phyloP scores from a whole-genome alignment of 1,140 invertebrate genomes.

The Brachystomella parvula region DNA sequence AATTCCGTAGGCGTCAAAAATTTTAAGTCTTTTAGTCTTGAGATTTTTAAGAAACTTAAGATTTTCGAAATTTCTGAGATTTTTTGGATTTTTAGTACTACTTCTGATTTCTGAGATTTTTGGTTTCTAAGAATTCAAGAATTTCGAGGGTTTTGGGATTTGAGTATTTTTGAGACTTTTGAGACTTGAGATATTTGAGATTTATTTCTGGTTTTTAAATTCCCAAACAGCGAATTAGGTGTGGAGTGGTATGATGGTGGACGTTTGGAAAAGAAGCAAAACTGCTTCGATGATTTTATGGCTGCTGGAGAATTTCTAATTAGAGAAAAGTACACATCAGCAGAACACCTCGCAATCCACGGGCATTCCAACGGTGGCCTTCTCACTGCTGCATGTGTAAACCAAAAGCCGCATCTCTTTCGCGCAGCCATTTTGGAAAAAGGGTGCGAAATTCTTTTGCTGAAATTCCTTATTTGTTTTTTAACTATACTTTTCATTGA shows the following conservation, averaged over 20 bases:
- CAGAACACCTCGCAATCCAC: constrained; percentile 51
- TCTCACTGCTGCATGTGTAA: constrained; percentile 53
- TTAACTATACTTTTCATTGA: too few species aligned
- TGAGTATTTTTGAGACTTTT: constrained; percentile 14
- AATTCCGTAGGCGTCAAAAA: too few species aligned
- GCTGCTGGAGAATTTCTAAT: constrained; percentile 54
- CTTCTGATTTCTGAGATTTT: too few species aligned
- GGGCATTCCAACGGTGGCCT: constrained; percentile 61
- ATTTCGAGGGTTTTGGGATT: too few species aligned
- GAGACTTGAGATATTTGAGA: not conserved
- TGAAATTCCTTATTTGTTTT: too few species aligned
- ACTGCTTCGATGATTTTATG: constrained; percentile 58
- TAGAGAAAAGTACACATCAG: constrained; percentile 49
- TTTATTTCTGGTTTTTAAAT: constrained; percentile 36
- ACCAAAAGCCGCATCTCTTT: constrained; percentile 58
- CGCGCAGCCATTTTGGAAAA: constrained; percentile 51
- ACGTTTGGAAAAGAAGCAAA: constrained; percentile 53
- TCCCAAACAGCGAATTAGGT: constrained; percentile 60
- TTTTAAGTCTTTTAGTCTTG: too few species aligned
- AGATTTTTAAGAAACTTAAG: too few species aligned
- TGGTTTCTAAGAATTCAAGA: too few species aligned
- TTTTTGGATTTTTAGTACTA: too few species aligned
- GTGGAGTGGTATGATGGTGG: constrained; percentile 58
- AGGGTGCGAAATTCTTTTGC: too few species aligned
- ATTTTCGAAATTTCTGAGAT: too few species aligned